These are phyloP conservation scores for Buteo buteo DNA, from an alignment of 2,113 vertebrate species.

Conservation along the genomic window DNA sequence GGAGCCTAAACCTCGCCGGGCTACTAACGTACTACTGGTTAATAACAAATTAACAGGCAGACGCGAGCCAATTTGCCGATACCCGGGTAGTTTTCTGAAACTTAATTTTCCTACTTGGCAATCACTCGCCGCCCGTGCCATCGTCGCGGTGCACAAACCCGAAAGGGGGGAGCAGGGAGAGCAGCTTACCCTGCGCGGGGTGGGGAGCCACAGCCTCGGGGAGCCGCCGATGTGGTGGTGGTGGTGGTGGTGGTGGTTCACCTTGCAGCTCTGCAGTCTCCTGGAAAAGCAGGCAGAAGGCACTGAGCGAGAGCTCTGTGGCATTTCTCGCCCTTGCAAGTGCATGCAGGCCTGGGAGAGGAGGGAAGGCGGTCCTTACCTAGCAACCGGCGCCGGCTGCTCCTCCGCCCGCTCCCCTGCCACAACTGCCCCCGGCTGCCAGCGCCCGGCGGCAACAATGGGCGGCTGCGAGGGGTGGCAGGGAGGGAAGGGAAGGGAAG, in stretches of 20 bases:
- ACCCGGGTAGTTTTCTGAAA: slow-evolving; percentile 29
- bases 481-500: slow-evolving; percentile 49
- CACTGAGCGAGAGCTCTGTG: slow-evolving; percentile 21
- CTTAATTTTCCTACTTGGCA: neutral
- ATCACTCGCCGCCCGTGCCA: neutral
- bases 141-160: neutral
- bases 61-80: neutral
- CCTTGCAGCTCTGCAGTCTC: slow-evolving; percentile 54
- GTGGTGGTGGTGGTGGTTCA: neutral
- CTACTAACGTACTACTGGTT: neutral
- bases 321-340: slow-evolving; percentile 15
- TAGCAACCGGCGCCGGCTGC: slow-evolving; percentile 44
- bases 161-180: neutral
- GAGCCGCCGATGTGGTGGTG: neutral
- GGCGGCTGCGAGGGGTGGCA: slow-evolving; percentile 81
- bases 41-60: neutral
- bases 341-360: slow-evolving; percentile 53
- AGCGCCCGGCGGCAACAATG: slow-evolving; percentile 82
- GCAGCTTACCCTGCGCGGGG: slow-evolving; percentile 38
- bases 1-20: neutral
- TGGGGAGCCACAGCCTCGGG: neutral
- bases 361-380: slow-evolving; percentile 60
- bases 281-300: slow-evolving; percentile 64
- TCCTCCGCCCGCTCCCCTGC: slow-evolving; percentile 49
- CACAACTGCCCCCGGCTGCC: slow-evolving; percentile 71